Evolutionary conservation across 2,113 vertebrate genomes (phyloP), one percentile per base, ranked within the genome.

Genomic region (Ctenomys sociabilis): DNA sequence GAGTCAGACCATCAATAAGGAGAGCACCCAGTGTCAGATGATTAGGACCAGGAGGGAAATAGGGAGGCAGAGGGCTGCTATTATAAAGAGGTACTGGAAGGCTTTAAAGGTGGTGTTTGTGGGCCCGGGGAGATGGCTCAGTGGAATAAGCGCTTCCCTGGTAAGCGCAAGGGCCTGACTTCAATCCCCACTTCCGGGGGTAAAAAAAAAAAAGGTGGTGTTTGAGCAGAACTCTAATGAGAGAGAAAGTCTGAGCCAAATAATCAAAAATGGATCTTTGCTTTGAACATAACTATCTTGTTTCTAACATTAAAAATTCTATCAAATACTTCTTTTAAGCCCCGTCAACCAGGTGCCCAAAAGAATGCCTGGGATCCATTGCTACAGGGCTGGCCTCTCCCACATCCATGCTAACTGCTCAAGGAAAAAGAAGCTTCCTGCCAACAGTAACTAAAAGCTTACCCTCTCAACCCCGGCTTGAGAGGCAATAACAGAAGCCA

Each of bases 391-490:
- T 66, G 63, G 9, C 64, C 70, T 81, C 75, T 85, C 28, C 40
- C 77, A 52, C 13, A 3, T 26, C n/a, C 87, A 84, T 61, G 95
- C 57, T 72, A n/a, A 2, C 72, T 87, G 91, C 90, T 93, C 94
- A 66, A 93, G 92, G 90, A 95, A 73, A 88, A 96, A 68, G 91
- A 87, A 78, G 73, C 89, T 57, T 91, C 66, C 78, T 89, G 80
- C 88, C 82, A 85, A 19, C 88, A n/a, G 83, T 90, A 92, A 93
- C 95, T 87, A 94, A 84, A 94, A 90, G 93, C 85, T 14, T 30
- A 90, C 80, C 5, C 73, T 43, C 22, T 43, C 40, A 14, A 13
- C 40, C 26, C 26, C n/a, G 1, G 21, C 17, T 4, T 22, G n/a
- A 22, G 91, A 92, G 28, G 70, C 32, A 70, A 92, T 86, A 45